phyloP scores from a whole-genome alignment of 2,888 invertebrate species.

The Aphidius colemani region DNA sequence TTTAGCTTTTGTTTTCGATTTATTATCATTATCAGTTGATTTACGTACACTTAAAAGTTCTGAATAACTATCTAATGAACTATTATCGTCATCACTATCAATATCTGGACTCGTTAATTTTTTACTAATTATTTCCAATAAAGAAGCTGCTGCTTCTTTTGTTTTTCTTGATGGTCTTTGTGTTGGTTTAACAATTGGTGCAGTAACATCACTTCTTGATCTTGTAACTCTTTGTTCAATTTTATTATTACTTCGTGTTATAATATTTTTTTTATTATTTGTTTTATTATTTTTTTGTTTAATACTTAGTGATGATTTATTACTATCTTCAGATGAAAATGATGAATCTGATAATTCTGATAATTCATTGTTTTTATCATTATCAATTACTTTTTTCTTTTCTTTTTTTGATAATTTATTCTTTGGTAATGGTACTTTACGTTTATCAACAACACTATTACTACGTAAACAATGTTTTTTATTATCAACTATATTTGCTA shows the following conservation, averaged over 20 bases:
- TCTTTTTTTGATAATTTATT: constrained; percentile 28
- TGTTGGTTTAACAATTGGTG: constrained; percentile 30
- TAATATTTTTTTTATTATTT: constrained; percentile 44
- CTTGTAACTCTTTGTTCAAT: constrained; percentile 55
- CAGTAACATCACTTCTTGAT: constrained; percentile 44
- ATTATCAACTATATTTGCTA: constrained; percentile 33
- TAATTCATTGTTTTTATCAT: constrained; percentile 37
- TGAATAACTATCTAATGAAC: constrained; percentile 71
- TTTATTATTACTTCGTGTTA: constrained; percentile 49
- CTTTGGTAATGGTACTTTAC: constrained; percentile 14
- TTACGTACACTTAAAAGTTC: constrained; percentile 70
- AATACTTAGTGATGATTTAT: constrained; percentile 27
- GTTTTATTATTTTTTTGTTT: constrained; percentile 35
- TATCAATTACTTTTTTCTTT: constrained; percentile 39
- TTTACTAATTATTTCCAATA: constrained; percentile 75
- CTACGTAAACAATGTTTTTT: constrained; percentile 49
- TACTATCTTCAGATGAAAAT: constrained; percentile 8
- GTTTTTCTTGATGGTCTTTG: constrained; percentile 71
- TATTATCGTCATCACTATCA: constrained; percentile 68
- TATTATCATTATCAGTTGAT: constrained; percentile 65
- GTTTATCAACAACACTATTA: constrained; percentile 32
- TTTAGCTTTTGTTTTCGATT: constrained; percentile 54
- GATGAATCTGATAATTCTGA: constrained; percentile 34
- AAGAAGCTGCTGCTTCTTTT: constrained; percentile 74
- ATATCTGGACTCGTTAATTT: constrained; percentile 70